These are phyloP conservation scores for Seriola dumerili DNA, from an alignment of 2,113 vertebrate genomes.

Conservation along the genomic window DNA sequence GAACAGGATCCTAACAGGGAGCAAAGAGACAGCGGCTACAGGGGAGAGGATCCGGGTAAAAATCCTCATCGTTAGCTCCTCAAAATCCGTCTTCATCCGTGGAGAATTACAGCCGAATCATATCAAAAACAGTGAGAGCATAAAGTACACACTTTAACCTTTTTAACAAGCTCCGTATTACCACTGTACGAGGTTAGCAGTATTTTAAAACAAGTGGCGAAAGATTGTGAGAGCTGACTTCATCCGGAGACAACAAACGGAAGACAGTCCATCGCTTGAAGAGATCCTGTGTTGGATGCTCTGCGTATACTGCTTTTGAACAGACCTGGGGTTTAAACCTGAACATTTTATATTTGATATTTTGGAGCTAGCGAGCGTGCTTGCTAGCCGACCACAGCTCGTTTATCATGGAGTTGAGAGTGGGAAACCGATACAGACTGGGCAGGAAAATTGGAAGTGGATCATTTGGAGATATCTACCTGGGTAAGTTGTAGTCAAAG, in stretches of 20 bases:
- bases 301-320: slow-evolving; percentile 7
- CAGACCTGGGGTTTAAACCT: background rate
- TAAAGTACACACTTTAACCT: slow-evolving; percentile 75
- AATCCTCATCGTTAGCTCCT: background rate
- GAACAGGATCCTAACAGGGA: slow-evolving; percentile 34
- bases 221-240: slow-evolving; percentile 78
- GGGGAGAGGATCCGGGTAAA: rapidly evolving
- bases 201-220: slow-evolving; percentile 87
- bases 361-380: slow-evolving; percentile 72
- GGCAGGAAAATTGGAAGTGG: slow-evolving; percentile 98
- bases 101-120: slow-evolving; percentile 1
- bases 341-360: slow-evolving; percentile 37
- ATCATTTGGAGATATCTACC: slow-evolving; percentile 97
- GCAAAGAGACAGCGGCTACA: background rate
- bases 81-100: slow-evolving; percentile 92
- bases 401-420: slow-evolving; percentile 92
- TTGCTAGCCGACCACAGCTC: slow-evolving; percentile 71
- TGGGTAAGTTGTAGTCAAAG: slow-evolving; percentile 86
- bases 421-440: slow-evolving; percentile 97
- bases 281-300: slow-evolving; percentile 3
- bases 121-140: slow-evolving; percentile 62
- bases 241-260: slow-evolving; percentile 43
- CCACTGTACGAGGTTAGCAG: slow-evolving; percentile 64
- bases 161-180: slow-evolving; percentile 83
- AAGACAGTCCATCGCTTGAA: background rate